Evolutionary conservation across 1,140 invertebrate species (phyloP).

Genomic region (Caerostris darwini): DNA sequence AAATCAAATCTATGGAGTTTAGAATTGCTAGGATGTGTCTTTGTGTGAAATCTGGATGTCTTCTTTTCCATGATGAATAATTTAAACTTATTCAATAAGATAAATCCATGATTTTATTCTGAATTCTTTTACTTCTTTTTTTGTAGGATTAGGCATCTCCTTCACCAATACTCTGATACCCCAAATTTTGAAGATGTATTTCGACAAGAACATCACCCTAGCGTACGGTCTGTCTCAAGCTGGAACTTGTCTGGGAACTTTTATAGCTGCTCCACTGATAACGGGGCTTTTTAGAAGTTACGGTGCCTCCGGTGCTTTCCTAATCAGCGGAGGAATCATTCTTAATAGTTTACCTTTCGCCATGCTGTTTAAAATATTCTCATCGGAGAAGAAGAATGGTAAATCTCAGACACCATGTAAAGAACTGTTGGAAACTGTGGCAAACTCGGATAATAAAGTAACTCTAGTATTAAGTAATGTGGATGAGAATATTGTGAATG

Average conservation of each 20-base stretch:
- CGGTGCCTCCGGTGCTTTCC: background rate
- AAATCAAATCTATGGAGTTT: too few relatives aligned
- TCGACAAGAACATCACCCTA: background rate
- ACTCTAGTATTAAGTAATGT: background rate
- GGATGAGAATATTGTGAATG: background rate
- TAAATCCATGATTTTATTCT: too few relatives aligned
- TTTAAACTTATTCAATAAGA: too few relatives aligned
- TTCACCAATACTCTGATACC: background rate
- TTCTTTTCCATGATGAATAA: too few relatives aligned
- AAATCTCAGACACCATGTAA: background rate
- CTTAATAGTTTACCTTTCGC: background rate
- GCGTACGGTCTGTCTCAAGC: background rate
- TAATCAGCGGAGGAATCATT: background rate
- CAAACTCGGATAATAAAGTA: background rate
- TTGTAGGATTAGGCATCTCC: background rate
- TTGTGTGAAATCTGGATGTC: too few relatives aligned
- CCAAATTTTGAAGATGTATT: background rate
- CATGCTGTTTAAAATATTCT: background rate
- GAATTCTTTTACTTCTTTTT: background rate
- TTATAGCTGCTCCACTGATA: background rate
- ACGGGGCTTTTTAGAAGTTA: background rate
- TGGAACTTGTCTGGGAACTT: background rate
- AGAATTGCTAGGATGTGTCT: too few relatives aligned
- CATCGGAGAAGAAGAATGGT: background rate
- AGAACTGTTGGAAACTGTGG: background rate